Evolutionary conservation across 2,113 vertebrate species (phyloP).

Genomic region (Salvator merianae): DNA sequence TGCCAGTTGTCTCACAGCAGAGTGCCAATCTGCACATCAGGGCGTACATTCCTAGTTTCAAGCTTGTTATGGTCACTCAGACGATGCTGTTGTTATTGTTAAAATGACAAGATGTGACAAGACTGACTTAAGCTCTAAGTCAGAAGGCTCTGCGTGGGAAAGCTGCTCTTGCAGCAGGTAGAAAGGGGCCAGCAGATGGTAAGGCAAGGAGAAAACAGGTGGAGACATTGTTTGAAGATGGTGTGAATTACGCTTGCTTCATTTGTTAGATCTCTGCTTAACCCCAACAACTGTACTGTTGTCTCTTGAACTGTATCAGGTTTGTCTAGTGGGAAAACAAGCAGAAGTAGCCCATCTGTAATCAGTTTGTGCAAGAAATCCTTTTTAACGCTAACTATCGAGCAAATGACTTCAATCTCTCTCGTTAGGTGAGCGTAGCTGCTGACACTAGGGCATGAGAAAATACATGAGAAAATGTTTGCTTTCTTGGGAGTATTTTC

Average conservation of each 20-base stretch:
- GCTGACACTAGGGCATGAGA: slow-evolving; percentile 3
- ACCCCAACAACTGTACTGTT: slow-evolving; percentile 61
- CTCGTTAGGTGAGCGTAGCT: neutral
- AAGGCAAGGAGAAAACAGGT: slow-evolving; percentile 63
- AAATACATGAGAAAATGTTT: neutral
- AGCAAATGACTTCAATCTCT: slow-evolving; percentile 33
- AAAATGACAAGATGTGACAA: slow-evolving; percentile 27
- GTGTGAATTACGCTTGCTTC: slow-evolving; percentile 63
- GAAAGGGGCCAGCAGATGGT: slow-evolving; percentile 70
- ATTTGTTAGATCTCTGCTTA: slow-evolving; percentile 70
- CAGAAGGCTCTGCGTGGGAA: slow-evolving; percentile 51
- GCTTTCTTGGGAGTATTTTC: slow-evolving; percentile 13
- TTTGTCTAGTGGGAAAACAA: slow-evolving; percentile 43
- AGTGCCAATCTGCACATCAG: neutral
- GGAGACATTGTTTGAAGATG: slow-evolving; percentile 69
- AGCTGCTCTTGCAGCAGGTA: slow-evolving; percentile 54
- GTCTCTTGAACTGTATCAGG: slow-evolving; percentile 26
- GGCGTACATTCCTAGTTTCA: neutral
- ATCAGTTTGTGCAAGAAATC: slow-evolving; percentile 29
- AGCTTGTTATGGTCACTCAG: neutral
- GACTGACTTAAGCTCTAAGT: slow-evolving; percentile 1
- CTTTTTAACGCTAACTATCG: slow-evolving; percentile 14
- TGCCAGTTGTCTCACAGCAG: accelerated
- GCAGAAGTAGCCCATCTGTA: slow-evolving; percentile 69
- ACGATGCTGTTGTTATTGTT: slow-evolving; percentile 5